Evolutionary conservation across 2,888 invertebrate species (phyloP), one percentile per base, ranked within the genome.

Genomic region (Andrena praecox): DNA sequence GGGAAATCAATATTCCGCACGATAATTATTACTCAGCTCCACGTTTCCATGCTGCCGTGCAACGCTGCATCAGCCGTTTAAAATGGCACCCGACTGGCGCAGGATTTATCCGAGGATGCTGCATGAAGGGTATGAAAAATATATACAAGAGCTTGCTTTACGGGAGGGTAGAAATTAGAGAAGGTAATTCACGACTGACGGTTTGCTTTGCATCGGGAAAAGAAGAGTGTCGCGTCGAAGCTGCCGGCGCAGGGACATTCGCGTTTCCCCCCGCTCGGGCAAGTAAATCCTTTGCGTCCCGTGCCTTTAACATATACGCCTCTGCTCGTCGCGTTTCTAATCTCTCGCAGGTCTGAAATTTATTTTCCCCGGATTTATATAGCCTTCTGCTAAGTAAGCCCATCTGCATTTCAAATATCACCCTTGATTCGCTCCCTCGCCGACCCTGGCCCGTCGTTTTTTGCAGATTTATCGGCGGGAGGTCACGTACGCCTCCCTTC

Each of bases 351-450:
- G 72, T 3, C 31, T 16, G 54, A 66, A 78, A 83, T 83, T 77
- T 83, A 83, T 77, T 83, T 77, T 35, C 83, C 8, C 8, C 10
- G 70, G 68, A 83, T 67, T 78, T 82, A 77, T 83, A 73, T 60
- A n/a, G 70, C 74, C 69, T 73, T 69, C 83, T 56, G 50, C 67
- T 83, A 83, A 82, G 83, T 70, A 82, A 82, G 83, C 74, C 69
- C 73, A 82, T 83, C 76, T 83, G 83, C 77, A 83, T 83, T 83
- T 82, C 83, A 83, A 83, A 83, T 82, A 77, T 83, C 77, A 73
- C 60, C 69, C 62, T 76, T 68, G 82, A 81, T 82, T 82, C 75
- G 70, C 70, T 64, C 33, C 71, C 76, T 16, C 42, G 12, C 42
- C 42, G 42, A 42, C 12, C 24, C 7, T 5, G 54, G 16, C 24